A percentile compares a stretch with the other conserved stretches of the same genome.
phyloP scores from a whole-genome alignment of 2,113 vertebrate species.

The Octodon degus region DNA sequence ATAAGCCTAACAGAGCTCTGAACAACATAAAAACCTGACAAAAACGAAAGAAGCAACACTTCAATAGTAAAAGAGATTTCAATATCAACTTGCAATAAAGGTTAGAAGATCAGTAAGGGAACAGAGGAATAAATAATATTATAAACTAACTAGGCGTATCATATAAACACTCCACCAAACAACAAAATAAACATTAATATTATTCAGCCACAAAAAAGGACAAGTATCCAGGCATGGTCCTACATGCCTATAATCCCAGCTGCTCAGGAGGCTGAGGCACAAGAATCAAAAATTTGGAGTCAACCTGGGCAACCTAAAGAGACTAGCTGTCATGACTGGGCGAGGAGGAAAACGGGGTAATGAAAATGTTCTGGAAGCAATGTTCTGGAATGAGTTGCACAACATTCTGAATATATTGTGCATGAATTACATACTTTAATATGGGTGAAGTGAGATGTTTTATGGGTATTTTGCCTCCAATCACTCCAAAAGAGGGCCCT shows the following conservation, averaged over 20 bases:
- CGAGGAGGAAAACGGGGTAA: neutral
- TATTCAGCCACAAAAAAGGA: neutral
- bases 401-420: neutral
- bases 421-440: neutral
- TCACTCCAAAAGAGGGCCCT: neutral
- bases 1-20: too few species aligned
- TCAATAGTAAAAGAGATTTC: neutral
- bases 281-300: neutral
- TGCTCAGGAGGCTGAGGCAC: neutral
- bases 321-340: too few species aligned
- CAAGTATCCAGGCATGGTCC: neutral
- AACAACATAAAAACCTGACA: neutral
- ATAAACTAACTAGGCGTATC: neutral
- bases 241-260: neutral
- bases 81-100: neutral
- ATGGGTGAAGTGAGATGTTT: neutral
- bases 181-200: neutral
- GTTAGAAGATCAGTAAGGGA: neutral
- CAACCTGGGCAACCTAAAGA: neutral
- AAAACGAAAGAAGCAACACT: neutral
- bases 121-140: neutral
- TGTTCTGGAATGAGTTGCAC: neutral
- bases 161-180: neutral
- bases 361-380: neutral
- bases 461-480: neutral